phyloP scores from a whole-genome alignment of 1,140 invertebrate species.

The Aphaenogaster floridana region DNA sequence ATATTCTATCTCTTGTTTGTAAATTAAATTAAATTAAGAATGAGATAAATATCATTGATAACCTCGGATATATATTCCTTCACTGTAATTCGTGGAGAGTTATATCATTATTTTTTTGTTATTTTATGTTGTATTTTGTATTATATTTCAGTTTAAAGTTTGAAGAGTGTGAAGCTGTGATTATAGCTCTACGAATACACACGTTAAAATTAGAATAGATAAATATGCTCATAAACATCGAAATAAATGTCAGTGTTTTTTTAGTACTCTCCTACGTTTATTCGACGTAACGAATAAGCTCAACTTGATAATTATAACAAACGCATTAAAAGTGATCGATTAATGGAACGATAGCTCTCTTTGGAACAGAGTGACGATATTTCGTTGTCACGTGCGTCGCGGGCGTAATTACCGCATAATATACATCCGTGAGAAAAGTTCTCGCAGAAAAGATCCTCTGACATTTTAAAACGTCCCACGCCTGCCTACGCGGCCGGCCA shows the following conservation, averaged over 20 bases:
- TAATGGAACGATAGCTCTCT: not conserved
- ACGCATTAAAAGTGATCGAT: not conserved
- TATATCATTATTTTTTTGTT: not conserved
- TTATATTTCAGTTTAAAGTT: not conserved
- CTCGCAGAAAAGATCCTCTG: not conserved
- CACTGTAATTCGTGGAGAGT: not conserved
- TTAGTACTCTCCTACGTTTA: not conserved
- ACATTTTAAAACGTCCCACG: constrained; percentile 35
- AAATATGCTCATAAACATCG: not conserved
- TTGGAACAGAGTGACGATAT: not conserved
- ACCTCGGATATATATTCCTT: not conserved
- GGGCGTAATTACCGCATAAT: not conserved
- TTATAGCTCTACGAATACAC: not conserved
- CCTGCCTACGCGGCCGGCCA: constrained; percentile 1
- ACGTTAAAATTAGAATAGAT: not conserved
- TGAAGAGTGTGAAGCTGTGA: not conserved
- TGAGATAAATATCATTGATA: not conserved
- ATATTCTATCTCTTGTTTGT: too few relatives aligned
- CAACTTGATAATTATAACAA: not conserved
- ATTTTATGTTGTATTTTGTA: not conserved
- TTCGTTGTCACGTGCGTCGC: not conserved
- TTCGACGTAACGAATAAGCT: not conserved
- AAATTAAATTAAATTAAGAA: not conserved
- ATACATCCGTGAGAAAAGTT: not conserved
- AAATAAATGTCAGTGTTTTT: not conserved